Conservation (phyloP, 1,140 invertebrate species). For the Heliconius melpomene region DNA sequence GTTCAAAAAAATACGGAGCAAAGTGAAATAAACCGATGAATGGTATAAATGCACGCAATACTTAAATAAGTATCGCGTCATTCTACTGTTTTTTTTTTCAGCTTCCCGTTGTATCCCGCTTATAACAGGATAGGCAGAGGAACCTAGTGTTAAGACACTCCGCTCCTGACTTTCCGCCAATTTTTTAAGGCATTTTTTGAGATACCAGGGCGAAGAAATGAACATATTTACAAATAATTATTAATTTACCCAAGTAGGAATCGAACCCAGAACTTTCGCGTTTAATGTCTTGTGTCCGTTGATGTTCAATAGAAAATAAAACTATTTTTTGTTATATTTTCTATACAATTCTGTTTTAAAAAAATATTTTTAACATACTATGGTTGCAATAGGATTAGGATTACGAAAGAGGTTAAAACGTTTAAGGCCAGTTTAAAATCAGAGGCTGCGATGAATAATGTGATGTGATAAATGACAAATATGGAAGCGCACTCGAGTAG, state of each 20-base stretch:
- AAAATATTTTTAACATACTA: not conserved
- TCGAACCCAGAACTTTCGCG: too few species aligned
- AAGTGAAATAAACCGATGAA: constrained; percentile 47
- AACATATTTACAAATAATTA: too few species aligned
- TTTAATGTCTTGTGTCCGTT: too few species aligned
- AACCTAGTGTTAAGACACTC: too few species aligned
- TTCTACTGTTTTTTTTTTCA: constrained; percentile 21
- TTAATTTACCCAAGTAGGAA: too few species aligned
- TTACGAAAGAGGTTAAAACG: constrained; percentile 1
- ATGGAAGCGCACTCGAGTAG: constrained; percentile 63
- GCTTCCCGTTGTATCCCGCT: too few species aligned
- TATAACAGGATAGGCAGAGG: too few species aligned
- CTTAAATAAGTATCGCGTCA: constrained; percentile 42
- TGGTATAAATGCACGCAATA: constrained; percentile 42
- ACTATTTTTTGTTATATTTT: not conserved
- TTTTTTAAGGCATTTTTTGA: too few species aligned
- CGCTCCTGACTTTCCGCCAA: too few species aligned
- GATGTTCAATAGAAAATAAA: too few species aligned
- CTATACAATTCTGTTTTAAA: constrained; percentile 21
- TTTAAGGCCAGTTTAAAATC: not conserved
- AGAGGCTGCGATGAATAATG: constrained; percentile 61
- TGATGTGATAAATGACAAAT: constrained; percentile 77
- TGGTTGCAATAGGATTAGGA: not conserved
- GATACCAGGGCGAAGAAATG: too few species aligned
- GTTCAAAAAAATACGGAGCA: not conserved